phyloP scores from a whole-genome alignment of 2,113 vertebrate genomes.

The Murina feae region DNA sequence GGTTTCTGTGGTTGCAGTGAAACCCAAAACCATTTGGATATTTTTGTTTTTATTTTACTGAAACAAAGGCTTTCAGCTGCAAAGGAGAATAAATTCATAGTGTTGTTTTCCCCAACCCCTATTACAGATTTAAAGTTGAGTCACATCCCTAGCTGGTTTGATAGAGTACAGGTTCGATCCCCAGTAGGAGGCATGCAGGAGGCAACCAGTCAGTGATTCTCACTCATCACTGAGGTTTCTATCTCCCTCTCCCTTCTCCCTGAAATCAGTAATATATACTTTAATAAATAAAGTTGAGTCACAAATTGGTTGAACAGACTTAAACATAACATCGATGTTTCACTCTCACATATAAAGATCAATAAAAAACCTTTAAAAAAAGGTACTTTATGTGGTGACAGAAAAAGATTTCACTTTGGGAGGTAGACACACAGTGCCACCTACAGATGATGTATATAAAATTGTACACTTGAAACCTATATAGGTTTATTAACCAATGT shows the following conservation, averaged over 20 bases:
- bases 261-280: no score
- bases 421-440: not conserved
- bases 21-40: not conserved
- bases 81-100: not conserved
- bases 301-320: not conserved
- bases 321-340: not conserved
- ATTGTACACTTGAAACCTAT: not conserved
- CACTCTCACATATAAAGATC: not conserved
- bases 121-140: not conserved
- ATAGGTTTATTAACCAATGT: no score
- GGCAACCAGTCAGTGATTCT: no score
- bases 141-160: no score
- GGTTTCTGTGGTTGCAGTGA: not conserved
- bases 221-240: no score
- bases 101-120: not conserved
- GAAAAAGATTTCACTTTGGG: not conserved
- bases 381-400: not conserved
- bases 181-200: no score
- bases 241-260: no score
- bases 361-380: not conserved
- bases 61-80: not conserved
- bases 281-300: not conserved
- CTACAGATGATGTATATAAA: not conserved
- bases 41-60: slow-evolving; percentile 10
- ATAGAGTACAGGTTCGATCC: no score